Base-by-base conservation (phyloP, 2,113 vertebrate genomes). In the Saguinus midas region DNA sequence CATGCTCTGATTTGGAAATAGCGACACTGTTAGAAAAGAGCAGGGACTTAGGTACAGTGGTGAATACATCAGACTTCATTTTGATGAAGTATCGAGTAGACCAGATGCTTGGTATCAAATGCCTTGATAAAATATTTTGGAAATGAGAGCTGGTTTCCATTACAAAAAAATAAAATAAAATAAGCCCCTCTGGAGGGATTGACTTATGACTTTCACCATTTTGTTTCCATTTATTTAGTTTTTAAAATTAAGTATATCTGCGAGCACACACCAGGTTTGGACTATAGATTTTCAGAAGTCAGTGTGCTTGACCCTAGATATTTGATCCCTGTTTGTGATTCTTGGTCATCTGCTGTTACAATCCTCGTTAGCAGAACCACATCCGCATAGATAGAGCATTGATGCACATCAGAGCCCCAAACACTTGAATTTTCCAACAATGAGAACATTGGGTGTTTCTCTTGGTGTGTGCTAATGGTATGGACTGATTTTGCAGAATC, bases 401-500 rank as follows among this genome's bases (percentile, higher is more conserved):
- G 55, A 79, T 14, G 35, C 9, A 80, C 16, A 40, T 21, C 0
- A 13, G 82, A 95, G 76, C 87, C 70, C n/a, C 8, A 94, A 95
- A 94, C 35, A 79, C 35, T 95, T 73, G 93, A 88, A 90, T 96
- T 95, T 96, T 92, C 78, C 66, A 95, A 82, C 92, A 76, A 21
- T 61, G 81, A 94, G 93, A 81, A 89, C 17, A 84, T 68, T 68
- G 85, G 92, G 50, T 87, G 52, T 96, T 96, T 97, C 96, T 94
- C 96, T 96, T 96, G 97, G 92, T 97, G 91, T 95, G 85, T 95
- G 93, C 95, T 97, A 61, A 93, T 92, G 72, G 96, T 95, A 81
- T 64, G 72, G 96, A 80, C 96, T 96, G 98, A 94, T 96, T 97
- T 97, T 97, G 58, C 98, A 96, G 96, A 97, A 97, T 98, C 98